Conservation (phyloP, 2,888 invertebrate species). For the Sminthurides aquaticus region DNA sequence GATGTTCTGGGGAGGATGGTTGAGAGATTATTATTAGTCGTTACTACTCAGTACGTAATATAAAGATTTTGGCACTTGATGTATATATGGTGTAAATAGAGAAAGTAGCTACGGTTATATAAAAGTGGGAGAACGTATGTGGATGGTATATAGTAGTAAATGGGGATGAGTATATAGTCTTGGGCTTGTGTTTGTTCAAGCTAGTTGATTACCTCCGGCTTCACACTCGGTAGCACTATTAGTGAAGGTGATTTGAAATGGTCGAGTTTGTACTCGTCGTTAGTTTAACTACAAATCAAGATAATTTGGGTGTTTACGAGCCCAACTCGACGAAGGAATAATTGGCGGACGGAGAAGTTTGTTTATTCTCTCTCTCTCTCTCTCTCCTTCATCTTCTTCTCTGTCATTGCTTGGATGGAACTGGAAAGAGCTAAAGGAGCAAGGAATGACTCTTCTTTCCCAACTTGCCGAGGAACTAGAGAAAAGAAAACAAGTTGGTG, state of each 20-base stretch:
- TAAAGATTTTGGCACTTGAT: too few species aligned
- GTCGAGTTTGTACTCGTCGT: background rate
- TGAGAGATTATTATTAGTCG: too few species aligned
- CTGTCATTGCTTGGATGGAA: background rate
- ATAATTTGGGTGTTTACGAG: background rate
- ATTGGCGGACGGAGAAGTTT: background rate
- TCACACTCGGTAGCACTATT: background rate
- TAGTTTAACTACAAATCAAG: background rate
- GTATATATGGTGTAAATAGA: too few species aligned
- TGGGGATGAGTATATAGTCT: background rate
- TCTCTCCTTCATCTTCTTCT: background rate
- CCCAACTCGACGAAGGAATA: background rate
- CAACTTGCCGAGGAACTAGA: too few species aligned
- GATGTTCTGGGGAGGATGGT: too few species aligned
- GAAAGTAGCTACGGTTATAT: too few species aligned
- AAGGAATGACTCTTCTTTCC: too few species aligned
- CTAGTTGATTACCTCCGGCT: background rate
- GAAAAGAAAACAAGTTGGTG: too few species aligned
- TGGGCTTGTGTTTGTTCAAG: background rate
- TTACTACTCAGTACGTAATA: too few species aligned
- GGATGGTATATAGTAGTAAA: too few species aligned
- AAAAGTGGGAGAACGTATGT: too few species aligned
- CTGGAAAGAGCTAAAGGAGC: too few species aligned
- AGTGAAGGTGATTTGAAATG: background rate
- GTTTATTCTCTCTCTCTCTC: background rate